These are phyloP conservation scores for Drosophila melanica DNA, from an alignment of 1,140 invertebrate genomes.

Conservation along the genomic window DNA sequence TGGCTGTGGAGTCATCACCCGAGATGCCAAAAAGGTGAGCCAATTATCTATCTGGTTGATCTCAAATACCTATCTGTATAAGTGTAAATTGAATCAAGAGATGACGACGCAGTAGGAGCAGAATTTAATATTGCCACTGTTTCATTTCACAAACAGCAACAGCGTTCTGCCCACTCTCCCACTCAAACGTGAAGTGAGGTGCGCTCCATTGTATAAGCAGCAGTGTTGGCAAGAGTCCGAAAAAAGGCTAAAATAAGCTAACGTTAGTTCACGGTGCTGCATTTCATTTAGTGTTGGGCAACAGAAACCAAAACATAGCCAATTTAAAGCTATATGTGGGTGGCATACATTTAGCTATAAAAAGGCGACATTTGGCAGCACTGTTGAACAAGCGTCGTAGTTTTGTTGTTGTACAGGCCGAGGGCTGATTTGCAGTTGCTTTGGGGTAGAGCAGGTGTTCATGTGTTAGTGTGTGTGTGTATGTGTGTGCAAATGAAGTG, in stretches of 20 bases:
- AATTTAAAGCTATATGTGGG: background rate
- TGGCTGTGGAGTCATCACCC: constrained; percentile 80
- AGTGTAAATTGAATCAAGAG: constrained; percentile 52
- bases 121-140: constrained; percentile 12
- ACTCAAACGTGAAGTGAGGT: constrained; percentile 22
- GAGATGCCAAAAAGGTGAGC: constrained; percentile 84
- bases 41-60: constrained; percentile 33
- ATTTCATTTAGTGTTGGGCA: background rate
- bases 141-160: constrained; percentile 17
- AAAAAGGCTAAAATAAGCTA: constrained; percentile 16
- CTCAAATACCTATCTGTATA: constrained; percentile 21
- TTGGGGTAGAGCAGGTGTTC: constrained; percentile 46
- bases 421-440: constrained; percentile 65
- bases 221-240: constrained; percentile 29
- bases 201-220: constrained; percentile 46
- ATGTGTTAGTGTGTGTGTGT: constrained; percentile 14
- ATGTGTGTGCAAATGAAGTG: constrained; percentile 18
- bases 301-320: background rate
- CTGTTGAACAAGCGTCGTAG: constrained; percentile 61
- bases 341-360: constrained; percentile 15
- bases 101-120: constrained; percentile 67
- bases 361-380: constrained; percentile 25
- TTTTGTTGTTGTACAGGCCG: constrained; percentile 39
- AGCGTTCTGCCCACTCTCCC: constrained; percentile 6
- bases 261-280: background rate